phyloP scores from a whole-genome alignment of 2,113 vertebrate genomes.

The Ctenomys sociabilis region DNA sequence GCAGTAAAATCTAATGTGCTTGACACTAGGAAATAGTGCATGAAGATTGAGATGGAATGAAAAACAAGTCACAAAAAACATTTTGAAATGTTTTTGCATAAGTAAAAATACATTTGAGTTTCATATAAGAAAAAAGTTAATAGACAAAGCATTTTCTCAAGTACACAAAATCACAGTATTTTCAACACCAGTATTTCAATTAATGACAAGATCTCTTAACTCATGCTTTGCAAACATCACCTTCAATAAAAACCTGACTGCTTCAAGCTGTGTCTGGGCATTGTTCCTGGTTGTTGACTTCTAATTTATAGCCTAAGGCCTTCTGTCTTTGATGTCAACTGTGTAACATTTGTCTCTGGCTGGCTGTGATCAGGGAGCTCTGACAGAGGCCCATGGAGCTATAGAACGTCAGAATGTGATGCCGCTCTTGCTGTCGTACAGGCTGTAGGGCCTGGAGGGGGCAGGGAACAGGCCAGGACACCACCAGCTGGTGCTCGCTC shows the following conservation, averaged over 20 bases:
- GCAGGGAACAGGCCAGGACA: not conserved
- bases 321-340: not conserved
- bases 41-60: slow-evolving; percentile 74
- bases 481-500: not conserved
- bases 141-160: slow-evolving; percentile 16
- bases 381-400: not conserved
- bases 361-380: slow-evolving; percentile 1
- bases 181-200: slow-evolving; percentile 54
- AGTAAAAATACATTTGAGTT: slow-evolving; percentile 23
- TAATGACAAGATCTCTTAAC: not conserved
- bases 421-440: too few species aligned
- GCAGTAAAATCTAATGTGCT: slow-evolving; percentile 51
- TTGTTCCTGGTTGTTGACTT: slow-evolving; percentile 16
- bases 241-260: slow-evolving; percentile 47
- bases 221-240: slow-evolving; percentile 32
- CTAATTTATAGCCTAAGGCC: not conserved
- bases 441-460: not conserved
- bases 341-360: slow-evolving; percentile 2
- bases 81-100: slow-evolving; percentile 59
- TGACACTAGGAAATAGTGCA: slow-evolving; percentile 39
- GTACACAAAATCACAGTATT: slow-evolving; percentile 60
- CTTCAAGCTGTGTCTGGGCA: not conserved
- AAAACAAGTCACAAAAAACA: slow-evolving; percentile 52
- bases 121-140: slow-evolving; percentile 48
- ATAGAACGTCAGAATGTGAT: not conserved